These are phyloP conservation scores for Uromys caudimaculatus DNA, from an alignment of 2,797 vertebrate species.

Conservation along the genomic window DNA sequence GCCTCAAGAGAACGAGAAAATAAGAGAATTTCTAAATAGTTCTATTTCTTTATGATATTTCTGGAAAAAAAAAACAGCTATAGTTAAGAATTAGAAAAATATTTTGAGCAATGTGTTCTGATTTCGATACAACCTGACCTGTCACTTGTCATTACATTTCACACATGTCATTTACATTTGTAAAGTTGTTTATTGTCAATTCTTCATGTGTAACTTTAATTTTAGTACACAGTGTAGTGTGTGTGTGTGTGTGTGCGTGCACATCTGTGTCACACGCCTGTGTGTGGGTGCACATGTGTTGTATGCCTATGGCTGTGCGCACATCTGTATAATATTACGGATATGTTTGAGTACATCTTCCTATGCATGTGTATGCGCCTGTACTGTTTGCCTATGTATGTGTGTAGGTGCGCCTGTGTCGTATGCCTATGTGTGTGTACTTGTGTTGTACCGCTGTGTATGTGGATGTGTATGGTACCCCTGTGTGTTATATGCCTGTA, in stretches of 20 bases:
- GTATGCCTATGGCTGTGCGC: neutral
- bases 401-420: neutral
- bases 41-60: constrained; percentile 29
- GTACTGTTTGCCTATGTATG: neutral
- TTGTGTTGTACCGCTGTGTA: neutral
- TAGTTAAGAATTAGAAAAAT: neutral
- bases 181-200: neutral
- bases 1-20: neutral
- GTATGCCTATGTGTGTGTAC: neutral
- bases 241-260: neutral
- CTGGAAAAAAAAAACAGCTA: neutral
- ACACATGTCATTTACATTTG: neutral
- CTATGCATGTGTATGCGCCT: neutral
- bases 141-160: neutral
- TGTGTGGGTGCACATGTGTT: neutral
- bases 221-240: neutral
- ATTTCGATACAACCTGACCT: neutral
- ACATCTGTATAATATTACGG: neutral
- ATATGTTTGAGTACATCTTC: too few relatives aligned
- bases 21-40: constrained; percentile 23
- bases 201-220: neutral
- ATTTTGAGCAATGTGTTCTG: neutral
- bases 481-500: too few relatives aligned
- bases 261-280: neutral
- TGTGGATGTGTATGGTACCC: too few relatives aligned